A percentile compares a stretch with the other conserved stretches of the same genome.
Conservation (phyloP, 2,113 vertebrate species). For the Hippoglossus stenolepis region DNA sequence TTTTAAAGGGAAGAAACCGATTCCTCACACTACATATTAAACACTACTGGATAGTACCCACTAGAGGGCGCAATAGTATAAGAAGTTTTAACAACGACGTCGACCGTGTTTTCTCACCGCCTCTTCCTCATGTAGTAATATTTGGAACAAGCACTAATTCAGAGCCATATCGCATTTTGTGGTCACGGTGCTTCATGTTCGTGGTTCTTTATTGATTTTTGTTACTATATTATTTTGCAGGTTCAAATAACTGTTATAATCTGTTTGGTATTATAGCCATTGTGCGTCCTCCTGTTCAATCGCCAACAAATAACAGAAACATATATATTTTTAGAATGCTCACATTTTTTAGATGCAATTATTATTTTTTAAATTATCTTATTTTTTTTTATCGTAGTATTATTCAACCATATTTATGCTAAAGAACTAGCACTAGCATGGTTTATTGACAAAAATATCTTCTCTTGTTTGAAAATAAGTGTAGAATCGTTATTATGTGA, state of each 20-base stretch:
- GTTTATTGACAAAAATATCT: not conserved
- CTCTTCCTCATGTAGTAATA: not conserved
- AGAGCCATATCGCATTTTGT: not conserved
- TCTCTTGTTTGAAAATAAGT: not conserved
- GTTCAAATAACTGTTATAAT: not conserved
- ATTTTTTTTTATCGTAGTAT: not conserved
- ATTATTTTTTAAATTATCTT: not conserved
- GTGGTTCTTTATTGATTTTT: not conserved
- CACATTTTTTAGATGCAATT: not conserved
- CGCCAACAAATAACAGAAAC: not conserved
- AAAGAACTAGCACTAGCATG: not conserved
- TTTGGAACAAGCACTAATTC: not conserved
- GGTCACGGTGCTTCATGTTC: not conserved
- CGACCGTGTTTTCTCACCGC: not conserved
- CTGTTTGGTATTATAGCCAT: not conserved
- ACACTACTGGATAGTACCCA: slow-evolving; percentile 10
- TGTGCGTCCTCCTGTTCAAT: not conserved
- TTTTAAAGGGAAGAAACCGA: not conserved
- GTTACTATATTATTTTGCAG: not conserved
- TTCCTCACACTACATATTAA: too few relatives aligned
- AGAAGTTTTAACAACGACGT: not conserved
- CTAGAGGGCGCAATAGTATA: slow-evolving; percentile 73
- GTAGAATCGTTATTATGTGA: not conserved
- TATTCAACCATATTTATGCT: not conserved
- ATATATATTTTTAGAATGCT: not conserved